Base-by-base conservation (phyloP, 2,888 invertebrate genomes). In the Agrilus cyanescens region DNA sequence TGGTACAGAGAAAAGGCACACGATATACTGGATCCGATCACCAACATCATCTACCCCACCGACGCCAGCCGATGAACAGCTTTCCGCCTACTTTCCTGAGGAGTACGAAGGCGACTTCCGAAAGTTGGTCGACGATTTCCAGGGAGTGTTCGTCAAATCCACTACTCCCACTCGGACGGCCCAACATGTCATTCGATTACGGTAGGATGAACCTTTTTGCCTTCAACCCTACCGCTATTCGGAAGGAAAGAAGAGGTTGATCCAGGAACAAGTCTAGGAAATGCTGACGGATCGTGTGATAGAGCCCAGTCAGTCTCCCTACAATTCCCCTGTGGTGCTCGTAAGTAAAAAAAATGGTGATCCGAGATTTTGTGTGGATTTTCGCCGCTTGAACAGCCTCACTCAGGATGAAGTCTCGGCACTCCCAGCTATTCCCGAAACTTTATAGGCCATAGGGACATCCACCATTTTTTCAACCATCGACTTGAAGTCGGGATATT, bases 401-500 rank as follows among this genome's bases (percentile, higher is more conserved):
- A 50, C 47, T 2, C 31, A 32, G 8, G 43, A 46, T 32, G 46
- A 49, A 35, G 41, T 45, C 16, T 46, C 45, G 2, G 50, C 51
- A 1, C 47, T 56, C 1, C 53, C 53, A 2, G 25, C 44, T 2
- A 54, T 57, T 5, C 51, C 49, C 3, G 53, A 51, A 1, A 37
- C 48, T 4, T 31, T 56, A 0, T 49, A 52, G 12, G 53, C 50
- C 6, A 40, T 59, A 1, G 54, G 58, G 1, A 32, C 32, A 5
- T 57, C 59, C 0, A 40, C 31, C 12, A 43, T 57, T 4, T 59
- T 59, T 32, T 46, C 55, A 1, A 55, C 56, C 6, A 36, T 60
- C 2, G 59, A 61, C 12, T 38, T 59, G 5, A 51, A 52, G 18
- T 50, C 50, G 37, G 56, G 58, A 2, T 61, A 58, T 32, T 61